These are phyloP conservation scores for Sinocyclocheilus grahami DNA, from an alignment of 2,113 vertebrate species.

Conservation along the genomic window DNA sequence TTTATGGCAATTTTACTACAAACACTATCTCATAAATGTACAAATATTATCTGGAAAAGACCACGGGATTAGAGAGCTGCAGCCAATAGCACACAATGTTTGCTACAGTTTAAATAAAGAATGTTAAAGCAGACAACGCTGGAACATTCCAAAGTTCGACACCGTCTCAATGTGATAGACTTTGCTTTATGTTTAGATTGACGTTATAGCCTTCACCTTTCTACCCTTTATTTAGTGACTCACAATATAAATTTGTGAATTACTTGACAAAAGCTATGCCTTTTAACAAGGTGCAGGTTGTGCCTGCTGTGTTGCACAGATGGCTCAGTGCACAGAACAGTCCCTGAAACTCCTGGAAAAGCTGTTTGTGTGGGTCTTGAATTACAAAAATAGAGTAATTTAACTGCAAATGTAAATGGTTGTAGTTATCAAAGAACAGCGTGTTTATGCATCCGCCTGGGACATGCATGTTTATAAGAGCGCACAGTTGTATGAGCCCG, in stretches of 20 bases:
- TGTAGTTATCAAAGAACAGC: too few species aligned
- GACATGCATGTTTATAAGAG: background rate
- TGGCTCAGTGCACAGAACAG: background rate
- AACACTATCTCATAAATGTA: background rate
- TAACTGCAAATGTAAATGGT: background rate
- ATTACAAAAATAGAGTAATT: background rate
- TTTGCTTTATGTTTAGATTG: conserved; percentile 4
- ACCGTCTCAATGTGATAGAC: background rate
- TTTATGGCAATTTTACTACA: background rate
- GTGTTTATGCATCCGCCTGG: background rate
- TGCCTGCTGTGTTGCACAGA: background rate
- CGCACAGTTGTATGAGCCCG: background rate
- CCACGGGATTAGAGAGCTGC: background rate
- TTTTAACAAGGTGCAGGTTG: background rate
- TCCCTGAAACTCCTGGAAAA: background rate
- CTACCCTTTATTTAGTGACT: background rate
- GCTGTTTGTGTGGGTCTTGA: background rate
- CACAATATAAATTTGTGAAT: background rate
- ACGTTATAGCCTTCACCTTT: background rate
- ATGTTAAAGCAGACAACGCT: conserved; percentile 14
- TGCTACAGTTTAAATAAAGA: background rate
- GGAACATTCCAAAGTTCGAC: conserved; percentile 24
- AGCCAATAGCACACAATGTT: background rate
- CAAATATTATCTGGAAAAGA: background rate
- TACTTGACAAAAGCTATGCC: background rate